Percentiles rank a stretch among this genome's conserved stretches.
Evolutionary conservation across 2,888 invertebrate genomes (phyloP).

Genomic region (Megaustenia siamemsis): DNA sequence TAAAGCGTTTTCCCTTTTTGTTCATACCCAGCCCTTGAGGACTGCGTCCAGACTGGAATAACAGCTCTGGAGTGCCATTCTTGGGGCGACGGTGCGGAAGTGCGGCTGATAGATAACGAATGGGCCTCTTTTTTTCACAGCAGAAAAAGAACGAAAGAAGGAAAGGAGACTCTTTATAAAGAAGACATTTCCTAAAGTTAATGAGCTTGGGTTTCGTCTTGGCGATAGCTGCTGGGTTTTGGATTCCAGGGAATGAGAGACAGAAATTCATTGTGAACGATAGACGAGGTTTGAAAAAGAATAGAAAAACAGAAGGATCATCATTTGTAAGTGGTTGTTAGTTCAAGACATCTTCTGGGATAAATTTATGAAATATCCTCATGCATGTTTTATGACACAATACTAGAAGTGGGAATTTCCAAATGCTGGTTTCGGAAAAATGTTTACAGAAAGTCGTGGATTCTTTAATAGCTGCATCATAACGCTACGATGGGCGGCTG

Average conservation of each 20-base stretch:
- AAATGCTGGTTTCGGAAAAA: too few relatives aligned
- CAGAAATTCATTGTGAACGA: conserved; percentile 32
- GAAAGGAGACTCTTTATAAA: neutral
- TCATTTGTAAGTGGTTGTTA: neutral
- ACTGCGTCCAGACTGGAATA: neutral
- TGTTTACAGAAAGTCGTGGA: too few relatives aligned
- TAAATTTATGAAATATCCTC: too few relatives aligned
- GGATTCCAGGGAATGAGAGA: conserved; percentile 5
- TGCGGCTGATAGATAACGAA: conserved; percentile 20
- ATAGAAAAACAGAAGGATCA: neutral
- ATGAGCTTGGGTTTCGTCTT: conserved; percentile 13
- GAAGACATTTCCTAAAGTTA: conserved; percentile 29
- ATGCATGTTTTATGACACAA: too few relatives aligned
- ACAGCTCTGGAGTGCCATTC: neutral
- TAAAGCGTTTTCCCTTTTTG: neutral
- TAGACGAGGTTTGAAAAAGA: neutral
- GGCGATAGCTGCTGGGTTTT: conserved; percentile 13
- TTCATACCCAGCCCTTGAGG: neutral
- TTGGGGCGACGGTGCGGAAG: neutral
- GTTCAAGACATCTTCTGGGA: too few relatives aligned
- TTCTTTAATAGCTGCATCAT: too few relatives aligned
- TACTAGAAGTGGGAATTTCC: too few relatives aligned
- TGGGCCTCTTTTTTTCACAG: neutral
- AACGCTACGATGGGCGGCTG: too few relatives aligned
- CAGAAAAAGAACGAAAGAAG: neutral